These are phyloP conservation scores for Rhamnusium bicolor DNA, from an alignment of 2,888 invertebrate genomes.

Conservation along the genomic window DNA sequence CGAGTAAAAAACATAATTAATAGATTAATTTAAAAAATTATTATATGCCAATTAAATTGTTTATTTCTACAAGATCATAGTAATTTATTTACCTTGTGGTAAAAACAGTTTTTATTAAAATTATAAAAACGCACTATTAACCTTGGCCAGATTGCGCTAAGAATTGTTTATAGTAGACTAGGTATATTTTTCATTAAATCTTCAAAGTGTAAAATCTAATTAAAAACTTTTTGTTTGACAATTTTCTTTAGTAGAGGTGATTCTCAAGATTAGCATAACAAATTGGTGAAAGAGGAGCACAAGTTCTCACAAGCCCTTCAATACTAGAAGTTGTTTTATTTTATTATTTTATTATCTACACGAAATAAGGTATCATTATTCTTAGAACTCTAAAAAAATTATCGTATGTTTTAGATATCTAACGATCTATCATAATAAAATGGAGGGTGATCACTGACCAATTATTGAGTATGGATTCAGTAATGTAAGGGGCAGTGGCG, in stretches of 20 bases:
- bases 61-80: constrained; percentile 3
- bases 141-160: background rate
- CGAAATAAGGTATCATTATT: no score
- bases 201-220: background rate
- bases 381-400: no score
- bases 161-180: background rate
- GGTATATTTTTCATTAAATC: background rate
- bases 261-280: background rate
- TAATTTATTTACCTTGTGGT: constrained; percentile 17
- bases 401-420: no score
- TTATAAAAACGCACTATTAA: constrained; percentile 10
- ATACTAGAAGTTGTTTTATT: no score
- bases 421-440: no score
- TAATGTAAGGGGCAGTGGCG: no score
- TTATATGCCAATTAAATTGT: constrained; percentile 2
- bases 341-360: no score
- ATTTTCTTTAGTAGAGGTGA: background rate
- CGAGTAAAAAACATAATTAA: no score
- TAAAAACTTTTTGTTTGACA: background rate
- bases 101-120: constrained; percentile 24
- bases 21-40: background rate
- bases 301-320: no score
- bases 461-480: no score
- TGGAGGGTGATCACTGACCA: no score
- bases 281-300: background rate